A percentile compares a stretch with the other conserved stretches of the same genome.
These are phyloP conservation scores for Solenodon paradoxus DNA, from an alignment of 2,113 vertebrate species.

Conservation along the genomic window DNA sequence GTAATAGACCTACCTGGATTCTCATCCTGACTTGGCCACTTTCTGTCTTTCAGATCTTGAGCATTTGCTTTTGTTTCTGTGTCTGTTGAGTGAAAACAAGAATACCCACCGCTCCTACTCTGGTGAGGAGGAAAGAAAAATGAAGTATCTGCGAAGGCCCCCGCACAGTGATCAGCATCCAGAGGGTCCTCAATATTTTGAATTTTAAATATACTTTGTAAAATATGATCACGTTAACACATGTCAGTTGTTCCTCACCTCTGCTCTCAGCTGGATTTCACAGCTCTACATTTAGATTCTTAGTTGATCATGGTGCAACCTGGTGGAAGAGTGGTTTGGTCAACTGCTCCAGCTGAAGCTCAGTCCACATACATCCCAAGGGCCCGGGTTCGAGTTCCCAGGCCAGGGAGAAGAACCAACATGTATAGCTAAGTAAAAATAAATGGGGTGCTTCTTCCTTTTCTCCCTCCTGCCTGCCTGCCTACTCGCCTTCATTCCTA, in stretches of 20 bases:
- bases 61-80: background rate
- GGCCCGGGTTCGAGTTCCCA: too few relatives aligned
- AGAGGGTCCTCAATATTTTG: background rate
- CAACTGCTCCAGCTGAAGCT: too few relatives aligned
- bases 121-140: background rate
- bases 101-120: background rate
- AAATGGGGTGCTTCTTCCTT: too few relatives aligned
- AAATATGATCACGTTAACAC: rapidly evolving
- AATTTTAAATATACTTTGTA: background rate
- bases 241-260: background rate
- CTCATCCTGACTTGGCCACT: background rate
- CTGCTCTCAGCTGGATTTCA: background rate
- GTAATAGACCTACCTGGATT: background rate
- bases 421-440: too few relatives aligned
- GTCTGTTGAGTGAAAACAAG: background rate
- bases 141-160: background rate
- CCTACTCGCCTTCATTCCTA: too few relatives aligned
- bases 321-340: too few relatives aligned
- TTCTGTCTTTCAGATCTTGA: background rate
- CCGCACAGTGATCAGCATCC: too few relatives aligned
- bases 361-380: too few relatives aligned
- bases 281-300: background rate
- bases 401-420: too few relatives aligned
- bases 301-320: too few relatives aligned
- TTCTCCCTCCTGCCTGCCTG: too few relatives aligned